Evolutionary conservation across 92 coral and sea anemone species (phyloP).

Genomic region (Actinernus sp.): DNA sequence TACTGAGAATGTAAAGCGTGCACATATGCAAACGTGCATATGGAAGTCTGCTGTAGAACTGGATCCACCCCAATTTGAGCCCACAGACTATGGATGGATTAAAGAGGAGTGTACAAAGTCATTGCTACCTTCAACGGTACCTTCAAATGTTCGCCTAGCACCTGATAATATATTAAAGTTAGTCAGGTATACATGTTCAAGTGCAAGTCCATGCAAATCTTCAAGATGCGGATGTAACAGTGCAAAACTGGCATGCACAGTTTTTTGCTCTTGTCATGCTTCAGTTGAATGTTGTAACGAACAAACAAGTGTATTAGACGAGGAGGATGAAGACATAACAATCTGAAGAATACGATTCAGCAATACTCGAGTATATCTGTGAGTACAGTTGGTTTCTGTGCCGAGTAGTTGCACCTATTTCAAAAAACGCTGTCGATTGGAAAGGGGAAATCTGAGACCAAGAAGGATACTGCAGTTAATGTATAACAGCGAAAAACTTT

Average conservation of each 20-base stretch:
- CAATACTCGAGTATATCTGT: too few species aligned
- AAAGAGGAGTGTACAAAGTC: constrained; percentile 53
- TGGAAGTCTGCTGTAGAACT: constrained; percentile 66
- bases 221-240: constrained; percentile 50
- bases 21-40: constrained; percentile 60
- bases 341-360: too few species aligned
- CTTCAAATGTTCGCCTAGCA: constrained; percentile 42
- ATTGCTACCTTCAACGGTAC: constrained; percentile 50
- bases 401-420: too few species aligned
- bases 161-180: constrained; percentile 51
- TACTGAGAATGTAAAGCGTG: constrained; percentile 61
- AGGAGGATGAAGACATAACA: too few species aligned
- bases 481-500: too few species aligned
- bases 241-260: constrained; percentile 47
- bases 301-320: too few species aligned
- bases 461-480: too few species aligned
- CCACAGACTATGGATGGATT: constrained; percentile 53
- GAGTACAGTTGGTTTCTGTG: too few species aligned
- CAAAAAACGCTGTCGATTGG: too few species aligned
- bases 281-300: constrained; percentile 59
- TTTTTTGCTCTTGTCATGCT: constrained; percentile 57
- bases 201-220: constrained; percentile 37
- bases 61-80: constrained; percentile 62
- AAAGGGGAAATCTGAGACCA: too few species aligned
- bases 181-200: constrained; percentile 53